A percentile compares a stretch with the other conserved stretches of the same genome.
These are phyloP conservation scores for Hippopotamus amphibius DNA, from an alignment of 2,113 vertebrate genomes.

Conservation along the genomic window DNA sequence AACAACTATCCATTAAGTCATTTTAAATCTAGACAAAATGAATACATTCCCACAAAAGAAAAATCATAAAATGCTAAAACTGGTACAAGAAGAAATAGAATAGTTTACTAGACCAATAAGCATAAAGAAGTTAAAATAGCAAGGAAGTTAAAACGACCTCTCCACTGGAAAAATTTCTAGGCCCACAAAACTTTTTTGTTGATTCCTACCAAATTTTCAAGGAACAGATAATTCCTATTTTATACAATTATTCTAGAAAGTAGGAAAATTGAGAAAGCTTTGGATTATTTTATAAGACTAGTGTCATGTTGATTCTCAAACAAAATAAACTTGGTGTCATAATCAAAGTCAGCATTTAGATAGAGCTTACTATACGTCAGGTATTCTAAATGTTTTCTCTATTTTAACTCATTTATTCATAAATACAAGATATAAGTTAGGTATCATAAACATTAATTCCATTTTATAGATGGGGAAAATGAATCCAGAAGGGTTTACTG, in stretches of 20 bases:
- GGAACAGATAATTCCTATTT: neutral
- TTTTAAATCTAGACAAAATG: constrained; percentile 32
- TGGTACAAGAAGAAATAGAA: neutral
- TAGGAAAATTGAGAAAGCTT: neutral
- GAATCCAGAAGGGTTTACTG: neutral
- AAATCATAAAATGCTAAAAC: constrained; percentile 2
- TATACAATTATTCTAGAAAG: neutral
- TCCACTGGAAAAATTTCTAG: neutral
- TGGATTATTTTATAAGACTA: neutral
- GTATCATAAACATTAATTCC: neutral
- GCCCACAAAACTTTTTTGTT: neutral
- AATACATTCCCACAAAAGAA: neutral
- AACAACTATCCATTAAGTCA: neutral
- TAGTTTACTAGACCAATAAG: neutral
- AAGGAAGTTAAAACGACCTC: neutral
- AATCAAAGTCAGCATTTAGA: constrained; percentile 1
- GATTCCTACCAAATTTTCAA: constrained; percentile 32
- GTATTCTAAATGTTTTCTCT: neutral
- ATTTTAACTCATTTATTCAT: constrained; percentile 42
- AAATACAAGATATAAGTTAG: neutral
- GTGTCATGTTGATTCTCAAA: neutral
- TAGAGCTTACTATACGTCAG: neutral
- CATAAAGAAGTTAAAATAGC: constrained; percentile 49
- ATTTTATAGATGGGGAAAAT: constrained; percentile 27
- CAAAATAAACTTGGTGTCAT: neutral